phyloP scores from a whole-genome alignment of 2,113 vertebrate genomes.

The Herpailurus yagouaroundi region DNA sequence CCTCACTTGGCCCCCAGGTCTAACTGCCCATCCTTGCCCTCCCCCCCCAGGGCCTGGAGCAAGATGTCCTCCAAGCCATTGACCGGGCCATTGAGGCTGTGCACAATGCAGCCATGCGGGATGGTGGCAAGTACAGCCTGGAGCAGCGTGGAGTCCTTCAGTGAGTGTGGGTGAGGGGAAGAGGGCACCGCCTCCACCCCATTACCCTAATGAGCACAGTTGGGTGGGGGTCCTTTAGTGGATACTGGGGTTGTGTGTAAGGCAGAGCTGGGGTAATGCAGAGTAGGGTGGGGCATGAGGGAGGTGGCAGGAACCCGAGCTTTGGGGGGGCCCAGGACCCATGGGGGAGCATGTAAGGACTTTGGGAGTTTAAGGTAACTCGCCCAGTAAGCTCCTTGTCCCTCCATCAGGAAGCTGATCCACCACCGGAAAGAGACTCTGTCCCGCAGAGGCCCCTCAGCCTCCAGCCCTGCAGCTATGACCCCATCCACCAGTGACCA shows the following conservation, averaged over 20 bases:
- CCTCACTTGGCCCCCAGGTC: no score
- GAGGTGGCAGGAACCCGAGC: not conserved
- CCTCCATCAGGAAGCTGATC: conserved; percentile 93
- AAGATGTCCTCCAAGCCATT: conserved; percentile 98
- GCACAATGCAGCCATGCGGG: conserved; percentile 97
- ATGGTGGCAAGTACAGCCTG: conserved; percentile 97
- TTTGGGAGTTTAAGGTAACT: not conserved
- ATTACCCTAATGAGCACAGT: not conserved
- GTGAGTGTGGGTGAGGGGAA: conserved; percentile 86
- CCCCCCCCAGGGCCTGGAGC: conserved; percentile 92
- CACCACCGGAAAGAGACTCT: conserved; percentile 97
- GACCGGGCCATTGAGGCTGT: conserved; percentile 98
- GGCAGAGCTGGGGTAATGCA: no score
- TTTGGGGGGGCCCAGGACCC: not conserved
- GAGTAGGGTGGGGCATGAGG: not conserved
- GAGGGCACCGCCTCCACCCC: not conserved
- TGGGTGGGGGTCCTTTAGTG: not conserved
- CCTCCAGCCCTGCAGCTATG: conserved; percentile 85
- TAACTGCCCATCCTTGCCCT: not conserved
- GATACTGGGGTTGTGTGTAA: not conserved
- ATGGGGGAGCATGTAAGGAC: not conserved
- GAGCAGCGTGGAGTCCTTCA: conserved; percentile 98
- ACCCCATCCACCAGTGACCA: conserved; percentile 93
- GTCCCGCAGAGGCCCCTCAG: conserved; percentile 90
- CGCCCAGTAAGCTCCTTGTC: not conserved